Conservation (phyloP, 2,888 invertebrate genomes). For the Heteromyza rotundicornis region DNA sequence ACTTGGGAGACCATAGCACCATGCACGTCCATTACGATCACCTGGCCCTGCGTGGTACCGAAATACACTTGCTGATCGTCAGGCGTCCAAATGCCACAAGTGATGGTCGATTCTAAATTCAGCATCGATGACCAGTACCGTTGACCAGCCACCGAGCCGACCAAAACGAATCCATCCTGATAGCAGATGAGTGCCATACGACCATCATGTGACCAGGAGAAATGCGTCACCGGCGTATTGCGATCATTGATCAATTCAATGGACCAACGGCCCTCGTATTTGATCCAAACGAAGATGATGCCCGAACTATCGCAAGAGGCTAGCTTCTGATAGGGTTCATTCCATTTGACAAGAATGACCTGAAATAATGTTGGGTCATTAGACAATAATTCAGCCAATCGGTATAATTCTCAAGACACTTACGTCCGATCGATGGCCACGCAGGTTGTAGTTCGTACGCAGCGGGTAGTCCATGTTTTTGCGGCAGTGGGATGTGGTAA, state of each 20-base stretch:
- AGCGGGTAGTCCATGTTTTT: constrained; percentile 85
- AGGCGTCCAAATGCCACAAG: constrained; percentile 97
- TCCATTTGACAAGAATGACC: constrained; percentile 97
- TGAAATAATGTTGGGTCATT: constrained; percentile 52
- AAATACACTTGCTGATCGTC: constrained; percentile 97
- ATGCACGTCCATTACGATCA: constrained; percentile 96
- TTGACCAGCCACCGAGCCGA: constrained; percentile 96
- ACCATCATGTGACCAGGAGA: constrained; percentile 99
- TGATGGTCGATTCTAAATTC: constrained; percentile 90
- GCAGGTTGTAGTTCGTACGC: constrained; percentile 94
- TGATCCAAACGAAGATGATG: constrained; percentile 99
- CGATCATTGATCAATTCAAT: constrained; percentile 98
- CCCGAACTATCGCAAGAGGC: constrained; percentile 98
- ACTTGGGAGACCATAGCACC: constrained; percentile 94
- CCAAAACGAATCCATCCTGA: constrained; percentile 97
- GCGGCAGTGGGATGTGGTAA: constrained; percentile 91
- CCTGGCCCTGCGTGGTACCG: constrained; percentile 92
- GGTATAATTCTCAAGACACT: too few species aligned
- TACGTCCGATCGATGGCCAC: constrained; percentile 96
- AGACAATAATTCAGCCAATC: not conserved
- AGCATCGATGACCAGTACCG: constrained; percentile 98
- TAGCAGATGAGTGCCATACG: constrained; percentile 98
- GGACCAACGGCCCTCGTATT: constrained; percentile 98
- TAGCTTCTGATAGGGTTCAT: constrained; percentile 96
- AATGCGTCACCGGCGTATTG: constrained; percentile 95